Percentiles rank a stretch among this genome's conserved stretches.
phyloP scores from a whole-genome alignment of 1,140 invertebrate genomes.

The Lepidurus couesii region DNA sequence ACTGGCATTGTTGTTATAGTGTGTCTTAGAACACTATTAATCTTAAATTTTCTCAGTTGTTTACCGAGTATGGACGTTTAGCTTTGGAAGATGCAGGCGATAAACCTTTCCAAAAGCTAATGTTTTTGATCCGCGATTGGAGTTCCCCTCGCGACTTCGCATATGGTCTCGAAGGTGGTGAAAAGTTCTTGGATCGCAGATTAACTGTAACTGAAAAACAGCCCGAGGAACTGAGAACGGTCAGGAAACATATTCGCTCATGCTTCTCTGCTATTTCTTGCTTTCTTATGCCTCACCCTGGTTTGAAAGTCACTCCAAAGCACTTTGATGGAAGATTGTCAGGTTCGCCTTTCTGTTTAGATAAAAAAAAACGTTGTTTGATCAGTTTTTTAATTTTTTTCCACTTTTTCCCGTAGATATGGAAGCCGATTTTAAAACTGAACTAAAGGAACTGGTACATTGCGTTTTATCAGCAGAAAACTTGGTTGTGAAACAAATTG shows the following conservation, averaged over 20 bases:
- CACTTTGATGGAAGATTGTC: conserved; percentile 89
- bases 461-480: conserved; percentile 82
- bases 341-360: conserved; percentile 49
- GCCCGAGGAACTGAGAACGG: conserved; percentile 87
- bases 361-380: not conserved
- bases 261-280: conserved; percentile 94
- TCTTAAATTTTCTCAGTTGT: conserved; percentile 57
- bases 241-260: conserved; percentile 86
- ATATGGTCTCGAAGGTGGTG: conserved; percentile 86
- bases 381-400: not conserved
- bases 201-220: conserved; percentile 81
- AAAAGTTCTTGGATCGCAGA: conserved; percentile 76
- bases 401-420: conserved; percentile 62
- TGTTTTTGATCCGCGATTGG: conserved; percentile 56
- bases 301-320: conserved; percentile 90
- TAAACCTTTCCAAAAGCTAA: conserved; percentile 86
- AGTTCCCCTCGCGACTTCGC: conserved; percentile 94
- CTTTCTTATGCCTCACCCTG: conserved; percentile 97
- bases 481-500: conserved; percentile 91
- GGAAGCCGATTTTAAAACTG: conserved; percentile 83
- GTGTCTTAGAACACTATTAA: not conserved
- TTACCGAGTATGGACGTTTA: conserved; percentile 93
- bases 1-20: conserved; percentile 30
- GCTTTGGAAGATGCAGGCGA: conserved; percentile 83
- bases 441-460: conserved; percentile 78